A percentile compares a stretch with the other conserved stretches of the same genome.
Conservation (phyloP, 2,888 invertebrate genomes). For the Adelphocoris suturalis region DNA sequence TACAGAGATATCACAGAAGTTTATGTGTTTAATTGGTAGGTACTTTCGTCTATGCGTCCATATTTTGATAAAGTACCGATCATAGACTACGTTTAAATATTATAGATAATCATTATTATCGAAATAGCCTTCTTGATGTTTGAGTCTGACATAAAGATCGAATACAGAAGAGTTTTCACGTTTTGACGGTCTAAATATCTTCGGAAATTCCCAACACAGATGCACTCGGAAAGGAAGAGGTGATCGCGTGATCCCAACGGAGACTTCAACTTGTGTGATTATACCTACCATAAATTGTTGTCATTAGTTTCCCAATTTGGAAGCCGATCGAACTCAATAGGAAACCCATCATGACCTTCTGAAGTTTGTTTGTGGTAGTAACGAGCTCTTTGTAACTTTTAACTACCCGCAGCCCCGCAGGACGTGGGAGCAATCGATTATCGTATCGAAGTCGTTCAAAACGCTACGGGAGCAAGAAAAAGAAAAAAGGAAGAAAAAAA, state of each 20-base stretch:
- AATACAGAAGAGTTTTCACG: no score
- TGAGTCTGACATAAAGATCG: no score
- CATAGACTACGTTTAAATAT: no score
- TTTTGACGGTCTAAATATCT: not conserved
- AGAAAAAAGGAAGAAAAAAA: no score
- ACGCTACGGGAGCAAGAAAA: slow-evolving; percentile 5
- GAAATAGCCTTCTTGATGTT: no score
- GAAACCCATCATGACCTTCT: slow-evolving; percentile 6
- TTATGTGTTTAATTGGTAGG: no score
- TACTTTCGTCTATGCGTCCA: no score
- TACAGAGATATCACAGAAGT: no score
- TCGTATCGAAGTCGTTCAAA: slow-evolving; percentile 50
- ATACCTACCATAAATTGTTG: slow-evolving; percentile 16
- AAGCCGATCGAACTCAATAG: slow-evolving; percentile 27
- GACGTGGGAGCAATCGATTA: slow-evolving; percentile 29
- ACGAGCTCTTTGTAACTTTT: slow-evolving; percentile 36
- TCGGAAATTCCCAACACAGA: not conserved
- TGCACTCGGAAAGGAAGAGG: not conserved
- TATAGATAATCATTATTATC: no score
- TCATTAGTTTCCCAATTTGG: slow-evolving; percentile 39
- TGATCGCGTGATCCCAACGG: not conserved
- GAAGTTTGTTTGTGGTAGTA: slow-evolving; percentile 33
- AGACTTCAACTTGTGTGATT: slow-evolving; percentile 7
- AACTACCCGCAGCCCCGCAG: slow-evolving; percentile 27
- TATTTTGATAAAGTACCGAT: no score